These are phyloP conservation scores for Trissolcus japonicus DNA, from an alignment of 2,888 invertebrate genomes.

Conservation along the genomic window DNA sequence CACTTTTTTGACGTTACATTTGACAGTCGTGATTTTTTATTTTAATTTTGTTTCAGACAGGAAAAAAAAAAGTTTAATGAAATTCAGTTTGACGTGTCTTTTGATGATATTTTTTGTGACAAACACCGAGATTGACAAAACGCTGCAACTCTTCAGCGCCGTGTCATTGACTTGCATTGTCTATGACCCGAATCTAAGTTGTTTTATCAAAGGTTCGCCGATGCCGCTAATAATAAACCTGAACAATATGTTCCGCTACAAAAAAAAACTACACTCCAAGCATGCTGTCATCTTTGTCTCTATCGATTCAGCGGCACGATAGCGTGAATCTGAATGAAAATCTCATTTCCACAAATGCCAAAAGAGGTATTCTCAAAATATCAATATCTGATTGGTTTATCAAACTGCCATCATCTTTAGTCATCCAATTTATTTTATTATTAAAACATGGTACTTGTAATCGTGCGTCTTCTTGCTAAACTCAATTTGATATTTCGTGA, in stretches of 20 bases:
- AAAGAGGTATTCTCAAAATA: constrained; percentile 16
- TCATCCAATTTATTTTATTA: no score
- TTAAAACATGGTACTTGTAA: no score
- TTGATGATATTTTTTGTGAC: constrained; percentile 46
- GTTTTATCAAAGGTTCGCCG: constrained; percentile 51
- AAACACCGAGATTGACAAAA: constrained; percentile 32
- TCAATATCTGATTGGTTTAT: background rate
- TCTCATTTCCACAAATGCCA: constrained; percentile 24
- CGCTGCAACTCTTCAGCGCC: constrained; percentile 51
- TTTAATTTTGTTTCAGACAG: no score
- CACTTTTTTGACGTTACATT: no score
- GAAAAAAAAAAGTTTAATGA: constrained; percentile 25
- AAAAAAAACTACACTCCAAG: constrained; percentile 31
- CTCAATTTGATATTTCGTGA: background rate
- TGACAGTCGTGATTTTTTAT: no score
- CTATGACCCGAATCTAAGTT: constrained; percentile 56
- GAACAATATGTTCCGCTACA: constrained; percentile 32
- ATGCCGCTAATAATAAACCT: constrained; percentile 55
- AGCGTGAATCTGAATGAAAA: constrained; percentile 19
- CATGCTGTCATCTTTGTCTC: constrained; percentile 33
- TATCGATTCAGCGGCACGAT: constrained; percentile 40
- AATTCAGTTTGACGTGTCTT: constrained; percentile 28
- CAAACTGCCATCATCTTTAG: background rate
- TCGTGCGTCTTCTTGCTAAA: background rate
- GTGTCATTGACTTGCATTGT: constrained; percentile 56